Percentiles rank a stretch among this genome's conserved stretches.
Evolutionary conservation across 2,797 vertebrate genomes (phyloP).

Genomic region (Myioborus miniatus): DNA sequence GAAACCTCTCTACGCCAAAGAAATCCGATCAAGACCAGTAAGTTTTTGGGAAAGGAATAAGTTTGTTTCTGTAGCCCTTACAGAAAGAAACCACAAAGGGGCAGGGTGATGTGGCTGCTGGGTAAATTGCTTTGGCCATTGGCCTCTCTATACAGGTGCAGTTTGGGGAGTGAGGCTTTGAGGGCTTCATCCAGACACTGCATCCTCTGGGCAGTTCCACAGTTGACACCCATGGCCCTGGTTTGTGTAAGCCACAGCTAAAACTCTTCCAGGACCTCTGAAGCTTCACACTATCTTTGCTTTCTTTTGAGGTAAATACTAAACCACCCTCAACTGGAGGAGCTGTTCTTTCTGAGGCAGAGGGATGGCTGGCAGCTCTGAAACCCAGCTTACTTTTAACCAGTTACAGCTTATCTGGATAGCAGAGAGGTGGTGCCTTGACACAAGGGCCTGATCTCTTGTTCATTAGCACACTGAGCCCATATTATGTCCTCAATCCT

Average conservation of each 20-base stretch:
- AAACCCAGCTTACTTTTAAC: neutral
- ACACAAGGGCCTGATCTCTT: neutral
- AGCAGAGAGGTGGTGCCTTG: neutral
- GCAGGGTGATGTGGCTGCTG: neutral
- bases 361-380: neutral
- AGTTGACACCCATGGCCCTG: neutral
- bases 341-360: neutral
- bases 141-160: neutral
- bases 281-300: neutral
- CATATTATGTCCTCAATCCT: neutral
- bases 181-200: neutral
- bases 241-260: neutral
- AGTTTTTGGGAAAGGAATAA: slow-evolving; percentile 68
- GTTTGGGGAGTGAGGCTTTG: neutral
- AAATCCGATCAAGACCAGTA: slow-evolving; percentile 97
- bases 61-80: neutral
- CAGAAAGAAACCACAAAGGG: neutral
- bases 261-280: neutral
- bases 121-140: neutral
- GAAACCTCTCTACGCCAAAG: slow-evolving; percentile 99
- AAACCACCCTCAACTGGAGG: neutral
- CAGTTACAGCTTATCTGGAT: neutral
- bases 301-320: neutral
- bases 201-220: neutral
- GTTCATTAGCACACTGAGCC: neutral